Base-by-base conservation (phyloP, 2,888 invertebrate genomes). In the Phasia obesa region DNA sequence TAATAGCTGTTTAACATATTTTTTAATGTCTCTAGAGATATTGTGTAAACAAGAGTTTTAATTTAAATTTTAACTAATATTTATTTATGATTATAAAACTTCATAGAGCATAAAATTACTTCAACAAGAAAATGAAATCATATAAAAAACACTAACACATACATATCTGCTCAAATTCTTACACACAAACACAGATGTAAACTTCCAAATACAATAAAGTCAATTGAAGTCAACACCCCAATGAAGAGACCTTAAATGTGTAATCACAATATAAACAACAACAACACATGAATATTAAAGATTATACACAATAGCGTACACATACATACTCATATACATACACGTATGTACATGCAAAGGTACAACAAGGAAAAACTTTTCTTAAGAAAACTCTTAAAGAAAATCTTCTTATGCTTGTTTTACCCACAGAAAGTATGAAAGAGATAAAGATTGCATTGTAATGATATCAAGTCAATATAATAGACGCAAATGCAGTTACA, bases 181-280 rank as follows among this genome's bases (percentile, higher is more conserved):
- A 60, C 15, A 47, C 6, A 38, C 60, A 53, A 1, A 1, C 44
- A 25, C 2, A 17, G 13, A 73, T 3, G 15, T 38, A 21, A 27
- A 17, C 25, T 19, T 9, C 2, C 1, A 19, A 31, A 38, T 65
- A 71, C 49, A 65, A 55, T 55, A 75, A 83, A 79, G 78, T 83
- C 78, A 83, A 83, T 78, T 83, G 75, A 79, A 79, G 83, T 79
- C 83, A 83, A 83, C 79, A 83, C 75, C 65, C 79, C 75, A 60
- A 79, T 70, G 53, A 31, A 76, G 65, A 79, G 75, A 83, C 75
- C 71, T 67, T 80, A 78, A 71, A 69, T 21, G 19, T 70, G 38
- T 57, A 62, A 57, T 57, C 62, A 62, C 62, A 62, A 44, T 44
- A 17, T 51, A 57, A 53, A 49, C 51, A 53, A 42, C 7, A 65